Conservation (phyloP, 1,140 invertebrate species). For the Tenebrio molitor region DNA sequence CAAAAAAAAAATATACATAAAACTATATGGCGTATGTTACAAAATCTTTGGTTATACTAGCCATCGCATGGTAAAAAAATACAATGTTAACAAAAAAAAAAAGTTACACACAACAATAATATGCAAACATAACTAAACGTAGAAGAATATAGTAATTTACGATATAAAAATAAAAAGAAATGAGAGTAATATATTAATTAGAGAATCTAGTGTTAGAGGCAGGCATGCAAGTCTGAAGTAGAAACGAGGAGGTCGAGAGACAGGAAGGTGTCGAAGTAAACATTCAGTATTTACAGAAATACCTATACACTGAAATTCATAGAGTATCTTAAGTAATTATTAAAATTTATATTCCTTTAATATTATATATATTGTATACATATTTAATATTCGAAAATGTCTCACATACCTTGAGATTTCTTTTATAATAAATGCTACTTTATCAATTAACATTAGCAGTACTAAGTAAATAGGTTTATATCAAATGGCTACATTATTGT, state of each 20-base stretch:
- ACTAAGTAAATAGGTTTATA: constrained; percentile 64
- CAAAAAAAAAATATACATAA: constrained; percentile 45
- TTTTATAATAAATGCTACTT: constrained; percentile 65
- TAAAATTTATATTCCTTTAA: constrained; percentile 60
- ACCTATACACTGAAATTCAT: constrained; percentile 57
- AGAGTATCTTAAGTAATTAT: constrained; percentile 57
- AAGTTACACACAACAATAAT: constrained; percentile 55
- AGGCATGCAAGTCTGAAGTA: constrained; percentile 1
- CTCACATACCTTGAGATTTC: constrained; percentile 62
- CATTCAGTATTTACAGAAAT: constrained; percentile 61
- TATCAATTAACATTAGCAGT: constrained; percentile 63
- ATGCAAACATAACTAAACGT: constrained; percentile 49
- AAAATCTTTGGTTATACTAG: constrained; percentile 65
- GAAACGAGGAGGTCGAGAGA: constrained; percentile 2
- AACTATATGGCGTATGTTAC: constrained; percentile 62
- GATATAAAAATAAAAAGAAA: constrained; percentile 50
- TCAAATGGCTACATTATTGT: constrained; percentile 67
- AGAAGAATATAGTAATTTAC: constrained; percentile 45
- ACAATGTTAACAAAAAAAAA: constrained; percentile 58
- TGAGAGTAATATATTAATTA: constrained; percentile 19
- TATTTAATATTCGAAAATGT: constrained; percentile 60
- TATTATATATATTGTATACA: constrained; percentile 61
- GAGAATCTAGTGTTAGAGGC: background rate
- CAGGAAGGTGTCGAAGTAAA: constrained; percentile 47
- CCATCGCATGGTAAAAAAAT: constrained; percentile 58